Conservation (phyloP, 2,888 invertebrate species). For the Ophion costatus region DNA sequence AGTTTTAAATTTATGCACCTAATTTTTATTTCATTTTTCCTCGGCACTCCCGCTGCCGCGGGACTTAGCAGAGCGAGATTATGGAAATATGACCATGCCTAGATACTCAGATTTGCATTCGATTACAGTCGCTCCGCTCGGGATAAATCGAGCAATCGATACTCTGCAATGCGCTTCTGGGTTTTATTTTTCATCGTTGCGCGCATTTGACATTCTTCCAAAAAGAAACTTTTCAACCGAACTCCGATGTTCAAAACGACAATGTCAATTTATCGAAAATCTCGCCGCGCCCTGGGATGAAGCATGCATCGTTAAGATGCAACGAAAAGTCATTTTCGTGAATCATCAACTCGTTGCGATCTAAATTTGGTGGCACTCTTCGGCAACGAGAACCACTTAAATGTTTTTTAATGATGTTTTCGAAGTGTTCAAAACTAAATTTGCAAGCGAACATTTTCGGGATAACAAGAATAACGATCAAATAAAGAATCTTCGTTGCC, state of each 20-base stretch:
- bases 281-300: background rate
- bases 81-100: slow-evolving; percentile 49
- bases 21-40: slow-evolving; percentile 43
- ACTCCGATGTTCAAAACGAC: background rate
- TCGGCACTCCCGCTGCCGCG: slow-evolving; percentile 27
- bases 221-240: background rate
- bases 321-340: background rate
- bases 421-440: background rate
- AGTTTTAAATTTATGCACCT: slow-evolving; percentile 60
- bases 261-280: background rate
- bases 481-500: background rate
- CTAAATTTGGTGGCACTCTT: background rate
- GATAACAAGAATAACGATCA: too few species aligned
- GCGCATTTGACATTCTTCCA: background rate
- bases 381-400: background rate
- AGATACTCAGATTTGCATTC: slow-evolving; percentile 53
- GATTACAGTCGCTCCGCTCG: slow-evolving; percentile 40
- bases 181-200: slow-evolving; percentile 15
- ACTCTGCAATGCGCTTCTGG: slow-evolving; percentile 24
- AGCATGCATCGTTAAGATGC: background rate
- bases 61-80: slow-evolving; percentile 48
- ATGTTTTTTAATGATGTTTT: background rate
- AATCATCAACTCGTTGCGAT: background rate
- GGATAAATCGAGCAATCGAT: slow-evolving; percentile 51
- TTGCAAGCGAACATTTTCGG: too few species aligned